phyloP scores from a whole-genome alignment of 2,888 invertebrate species.

The Eupithecia pulchellata region DNA sequence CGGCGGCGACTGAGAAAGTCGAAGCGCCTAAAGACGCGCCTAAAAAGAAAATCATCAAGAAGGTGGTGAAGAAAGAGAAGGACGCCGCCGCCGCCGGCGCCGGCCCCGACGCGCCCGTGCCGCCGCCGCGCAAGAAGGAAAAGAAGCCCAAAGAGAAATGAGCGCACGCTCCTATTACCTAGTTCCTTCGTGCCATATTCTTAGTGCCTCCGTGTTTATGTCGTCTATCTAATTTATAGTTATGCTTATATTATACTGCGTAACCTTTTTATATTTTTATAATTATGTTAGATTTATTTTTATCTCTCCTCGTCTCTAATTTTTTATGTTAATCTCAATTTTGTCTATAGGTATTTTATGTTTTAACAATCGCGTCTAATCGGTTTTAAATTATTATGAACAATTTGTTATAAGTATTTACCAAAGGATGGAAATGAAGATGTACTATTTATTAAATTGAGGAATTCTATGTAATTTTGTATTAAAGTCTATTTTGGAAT shows the following conservation, averaged over 20 bases:
- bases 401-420: slow-evolving; percentile 51
- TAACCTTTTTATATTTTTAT: slow-evolving; percentile 58
- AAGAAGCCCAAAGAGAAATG: slow-evolving; percentile 84
- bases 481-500: slow-evolving; percentile 80
- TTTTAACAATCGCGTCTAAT: slow-evolving; percentile 58
- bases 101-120: slow-evolving; percentile 76
- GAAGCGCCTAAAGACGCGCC: slow-evolving; percentile 57
- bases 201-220: slow-evolving; percentile 69
- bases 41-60: slow-evolving; percentile 78
- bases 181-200: slow-evolving; percentile 82
- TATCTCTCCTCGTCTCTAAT: slow-evolving; percentile 60
- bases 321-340: slow-evolving; percentile 65
- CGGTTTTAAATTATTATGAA: slow-evolving; percentile 56
- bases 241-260: slow-evolving; percentile 76
- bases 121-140: slow-evolving; percentile 84
- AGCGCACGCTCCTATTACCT: slow-evolving; percentile 70
- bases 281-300: slow-evolving; percentile 65
- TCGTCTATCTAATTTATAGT: slow-evolving; percentile 71
- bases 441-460: slow-evolving; percentile 71
- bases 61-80: slow-evolving; percentile 80
- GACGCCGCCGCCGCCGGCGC: slow-evolving; percentile 53
- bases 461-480: slow-evolving; percentile 73
- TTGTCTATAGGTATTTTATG: slow-evolving; percentile 55
- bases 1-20: slow-evolving; percentile 52
- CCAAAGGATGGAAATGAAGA: slow-evolving; percentile 73